Evolutionary conservation across 2,888 invertebrate species (phyloP).

Genomic region (Cheilosia urbana): DNA sequence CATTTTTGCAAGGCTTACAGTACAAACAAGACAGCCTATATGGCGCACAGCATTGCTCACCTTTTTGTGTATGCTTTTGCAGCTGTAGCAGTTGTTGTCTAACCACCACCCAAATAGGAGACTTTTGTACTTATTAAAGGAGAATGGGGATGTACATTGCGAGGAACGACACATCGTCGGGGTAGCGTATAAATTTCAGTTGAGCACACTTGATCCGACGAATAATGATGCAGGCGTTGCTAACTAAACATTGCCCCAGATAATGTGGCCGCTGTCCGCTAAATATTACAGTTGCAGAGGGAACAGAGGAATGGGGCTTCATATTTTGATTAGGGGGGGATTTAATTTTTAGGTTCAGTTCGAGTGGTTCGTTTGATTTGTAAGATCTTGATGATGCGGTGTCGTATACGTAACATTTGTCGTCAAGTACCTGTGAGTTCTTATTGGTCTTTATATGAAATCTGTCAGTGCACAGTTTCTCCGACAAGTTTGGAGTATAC

Average conservation of each 20-base stretch:
- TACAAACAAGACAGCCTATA: conserved; percentile 18
- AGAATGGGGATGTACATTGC: conserved; percentile 16
- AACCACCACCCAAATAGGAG: conserved; percentile 12
- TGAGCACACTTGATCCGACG: conserved; percentile 67
- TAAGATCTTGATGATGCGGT: too few relatives aligned
- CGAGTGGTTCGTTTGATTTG: neutral
- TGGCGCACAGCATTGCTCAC: conserved; percentile 44
- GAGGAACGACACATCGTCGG: conserved; percentile 32
- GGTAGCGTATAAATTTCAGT: conserved; percentile 68
- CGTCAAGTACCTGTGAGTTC: too few relatives aligned
- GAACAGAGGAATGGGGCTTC: neutral
- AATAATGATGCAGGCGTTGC: conserved; percentile 66
- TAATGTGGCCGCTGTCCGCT: conserved; percentile 25
- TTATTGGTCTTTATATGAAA: too few relatives aligned
- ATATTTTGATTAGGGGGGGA: neutral
- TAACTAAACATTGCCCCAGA: conserved; percentile 62
- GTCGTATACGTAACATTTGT: too few relatives aligned
- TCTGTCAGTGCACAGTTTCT: too few relatives aligned
- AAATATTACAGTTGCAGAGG: neutral
- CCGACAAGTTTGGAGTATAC: too few relatives aligned
- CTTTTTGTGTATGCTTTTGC: conserved; percentile 50
- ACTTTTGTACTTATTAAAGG: conserved; percentile 59
- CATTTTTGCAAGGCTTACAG: conserved; percentile 7
- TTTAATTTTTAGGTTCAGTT: neutral
- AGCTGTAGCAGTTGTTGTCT: conserved; percentile 32